phyloP scores from a whole-genome alignment of 2,888 invertebrate species.

The Pachymerium ferrugineum region DNA sequence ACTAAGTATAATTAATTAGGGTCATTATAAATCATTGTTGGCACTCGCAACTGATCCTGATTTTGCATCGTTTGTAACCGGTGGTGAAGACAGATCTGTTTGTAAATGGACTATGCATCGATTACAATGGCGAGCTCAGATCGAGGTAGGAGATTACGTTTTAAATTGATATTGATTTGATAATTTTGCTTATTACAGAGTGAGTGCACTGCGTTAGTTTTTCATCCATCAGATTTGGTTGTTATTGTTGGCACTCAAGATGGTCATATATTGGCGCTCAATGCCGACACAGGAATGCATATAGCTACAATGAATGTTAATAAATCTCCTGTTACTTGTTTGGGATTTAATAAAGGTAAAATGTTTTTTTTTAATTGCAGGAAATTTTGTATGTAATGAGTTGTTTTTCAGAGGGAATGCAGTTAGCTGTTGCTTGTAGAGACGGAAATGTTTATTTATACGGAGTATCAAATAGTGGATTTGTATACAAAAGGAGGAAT shows the following conservation, averaged over 20 bases:
- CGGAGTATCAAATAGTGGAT: slow-evolving; percentile 79
- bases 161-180: background rate
- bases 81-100: slow-evolving; percentile 84
- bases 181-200: slow-evolving; percentile 53
- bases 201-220: slow-evolving; percentile 79
- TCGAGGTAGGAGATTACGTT: slow-evolving; percentile 49
- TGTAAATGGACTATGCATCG: slow-evolving; percentile 86
- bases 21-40: slow-evolving; percentile 80
- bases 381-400: background rate
- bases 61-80: slow-evolving; percentile 84
- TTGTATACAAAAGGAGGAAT: slow-evolving; percentile 60
- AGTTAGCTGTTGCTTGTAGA: slow-evolving; percentile 82
- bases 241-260: slow-evolving; percentile 83
- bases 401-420: slow-evolving; percentile 67
- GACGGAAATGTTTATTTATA: slow-evolving; percentile 80
- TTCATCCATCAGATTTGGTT: slow-evolving; percentile 81
- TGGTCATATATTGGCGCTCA: slow-evolving; percentile 78
- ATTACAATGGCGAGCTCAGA: slow-evolving; percentile 75
- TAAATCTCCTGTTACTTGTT: slow-evolving; percentile 76
- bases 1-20: slow-evolving; percentile 54
- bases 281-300: slow-evolving; percentile 77
- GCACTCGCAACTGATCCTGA: slow-evolving; percentile 84
- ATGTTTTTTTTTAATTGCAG: background rate
- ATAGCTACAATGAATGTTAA: slow-evolving; percentile 80
- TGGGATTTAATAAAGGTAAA: slow-evolving; percentile 56